These are phyloP conservation scores for Anser brachyrhynchus DNA, from an alignment of 2,113 vertebrate species.

Conservation along the genomic window DNA sequence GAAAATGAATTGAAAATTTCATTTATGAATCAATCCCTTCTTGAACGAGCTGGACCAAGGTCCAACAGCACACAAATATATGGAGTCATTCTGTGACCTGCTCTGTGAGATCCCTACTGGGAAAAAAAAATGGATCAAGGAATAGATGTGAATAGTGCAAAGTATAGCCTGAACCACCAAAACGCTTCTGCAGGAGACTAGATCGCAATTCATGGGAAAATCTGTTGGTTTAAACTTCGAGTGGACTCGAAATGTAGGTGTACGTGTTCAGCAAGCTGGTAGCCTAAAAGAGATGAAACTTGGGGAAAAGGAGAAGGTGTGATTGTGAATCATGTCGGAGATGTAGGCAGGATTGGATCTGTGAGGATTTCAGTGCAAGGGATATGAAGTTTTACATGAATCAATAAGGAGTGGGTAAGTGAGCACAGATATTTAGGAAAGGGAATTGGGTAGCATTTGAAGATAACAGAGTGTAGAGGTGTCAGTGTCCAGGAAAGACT, in stretches of 20 bases:
- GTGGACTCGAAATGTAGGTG: conserved; percentile 36
- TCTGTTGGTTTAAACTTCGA: conserved; percentile 14
- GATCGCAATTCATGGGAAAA: not conserved
- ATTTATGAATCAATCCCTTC: not conserved
- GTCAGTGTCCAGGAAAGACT: not conserved
- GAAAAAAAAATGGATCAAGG: not conserved
- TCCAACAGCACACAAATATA: not conserved
- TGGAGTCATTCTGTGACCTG: not conserved
- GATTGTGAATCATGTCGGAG: conserved; percentile 53
- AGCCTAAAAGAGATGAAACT: not conserved
- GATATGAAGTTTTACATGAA: not conserved
- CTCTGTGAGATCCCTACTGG: not conserved
- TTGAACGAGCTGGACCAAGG: not conserved
- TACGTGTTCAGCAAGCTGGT: conserved; percentile 7
- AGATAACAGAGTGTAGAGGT: not conserved
- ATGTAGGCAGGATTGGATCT: conserved; percentile 38
- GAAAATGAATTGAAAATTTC: not conserved
- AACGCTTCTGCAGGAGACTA: not conserved
- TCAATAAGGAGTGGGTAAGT: not conserved
- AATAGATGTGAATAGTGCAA: not conserved
- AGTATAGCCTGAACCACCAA: not conserved
- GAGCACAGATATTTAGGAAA: not conserved
- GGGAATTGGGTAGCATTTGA: not conserved
- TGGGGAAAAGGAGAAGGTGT: not conserved
- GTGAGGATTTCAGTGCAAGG: not conserved